Base-by-base conservation (phyloP, 1,140 invertebrate species). In the Diplogasteroides magnus region DNA sequence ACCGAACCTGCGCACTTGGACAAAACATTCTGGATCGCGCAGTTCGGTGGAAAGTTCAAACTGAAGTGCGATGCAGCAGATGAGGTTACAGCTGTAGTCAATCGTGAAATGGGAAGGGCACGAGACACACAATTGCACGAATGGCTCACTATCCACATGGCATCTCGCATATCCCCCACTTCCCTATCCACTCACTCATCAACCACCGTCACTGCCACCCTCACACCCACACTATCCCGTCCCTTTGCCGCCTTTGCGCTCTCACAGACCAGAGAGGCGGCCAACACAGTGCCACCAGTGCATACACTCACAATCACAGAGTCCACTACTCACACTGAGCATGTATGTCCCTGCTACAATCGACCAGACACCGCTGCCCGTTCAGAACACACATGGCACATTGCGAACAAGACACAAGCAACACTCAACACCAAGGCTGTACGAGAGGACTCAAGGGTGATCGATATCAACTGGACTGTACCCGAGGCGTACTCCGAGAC, bases 11-110 rank as follows among this genome's bases (percentile, higher is more conserved):
- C 61, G 31, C 37, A 31, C 25, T 19, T 61, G 27, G 62, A 65
- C 31, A 31, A 27, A 28, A 69, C 64, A n/a, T n/a, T 62, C 26
- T 32, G 68, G 48, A 73, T 80, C 61, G 28, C 73, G 14, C 27
- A 63, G 59, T 31, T 59, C 19, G 81, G 76, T 32, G 74, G 76
- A 56, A 56, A 62, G 27, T 65, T 67, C 23, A 58, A 59, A 19
- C 61, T 81, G 59, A 71, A 72, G 15, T 79, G 78, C 15, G 71
- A 76, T 32, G 81, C 78, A 13, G 55, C 77, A 19, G 81, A 81
- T 66, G 68, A 78, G 25, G 57, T 68, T 32, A 60, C 69, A 61
- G 64, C 64, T 28, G 68, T 55, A 19, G 19, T 48, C 19, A 48
- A 48, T 19, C 6, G 37, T 11, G 37, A 48, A 48, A 48, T 48